phyloP scores from a whole-genome alignment of 2,113 vertebrate species.

The Spheniscus mendiculus region DNA sequence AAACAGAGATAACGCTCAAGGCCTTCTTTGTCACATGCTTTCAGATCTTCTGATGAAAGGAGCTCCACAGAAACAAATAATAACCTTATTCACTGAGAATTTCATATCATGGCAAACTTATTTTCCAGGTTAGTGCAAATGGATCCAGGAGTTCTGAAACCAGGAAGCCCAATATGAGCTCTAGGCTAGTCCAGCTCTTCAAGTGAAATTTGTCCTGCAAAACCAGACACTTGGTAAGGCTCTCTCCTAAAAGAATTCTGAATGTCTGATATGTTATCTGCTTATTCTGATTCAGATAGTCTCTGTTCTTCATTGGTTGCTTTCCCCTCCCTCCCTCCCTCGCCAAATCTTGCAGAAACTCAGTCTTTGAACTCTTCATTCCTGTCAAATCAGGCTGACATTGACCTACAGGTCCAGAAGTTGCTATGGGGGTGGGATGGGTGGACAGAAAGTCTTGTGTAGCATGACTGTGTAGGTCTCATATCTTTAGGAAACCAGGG shows the following conservation, averaged over 20 bases:
- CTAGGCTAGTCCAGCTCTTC: background rate
- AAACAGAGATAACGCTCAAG: background rate
- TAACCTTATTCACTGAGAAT: background rate
- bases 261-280: background rate
- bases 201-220: background rate
- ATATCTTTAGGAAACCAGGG: background rate
- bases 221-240: background rate
- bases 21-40: background rate
- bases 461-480: background rate
- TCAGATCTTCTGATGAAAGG: conserved; percentile 31
- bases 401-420: background rate
- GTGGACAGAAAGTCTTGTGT: background rate
- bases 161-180: background rate
- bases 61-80: background rate
- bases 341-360: background rate
- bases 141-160: background rate
- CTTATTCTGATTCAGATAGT: background rate
- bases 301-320: background rate
- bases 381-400: background rate
- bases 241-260: background rate
- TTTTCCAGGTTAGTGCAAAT: background rate
- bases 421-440: background rate
- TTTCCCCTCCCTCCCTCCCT: background rate
- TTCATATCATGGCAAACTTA: background rate
- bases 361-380: background rate